A percentile compares a stretch with the other conserved stretches of the same genome.
phyloP scores from a whole-genome alignment of 2,113 vertebrate genomes.

The Anoplopoma fimbria region DNA sequence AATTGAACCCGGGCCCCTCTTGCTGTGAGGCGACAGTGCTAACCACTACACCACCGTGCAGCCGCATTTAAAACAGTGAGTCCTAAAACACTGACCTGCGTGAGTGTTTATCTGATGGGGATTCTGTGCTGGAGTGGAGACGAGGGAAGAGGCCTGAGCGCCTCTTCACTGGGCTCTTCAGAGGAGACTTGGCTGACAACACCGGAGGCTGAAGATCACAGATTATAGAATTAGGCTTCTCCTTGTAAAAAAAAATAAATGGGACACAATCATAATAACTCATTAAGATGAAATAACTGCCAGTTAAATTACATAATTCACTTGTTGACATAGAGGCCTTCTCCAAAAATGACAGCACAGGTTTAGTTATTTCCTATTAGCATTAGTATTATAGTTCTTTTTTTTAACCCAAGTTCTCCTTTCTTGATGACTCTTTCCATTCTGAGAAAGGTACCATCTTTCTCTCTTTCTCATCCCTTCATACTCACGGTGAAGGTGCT shows the following conservation, averaged over 20 bases:
- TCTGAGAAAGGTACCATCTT: neutral
- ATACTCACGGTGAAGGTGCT: constrained; percentile 87
- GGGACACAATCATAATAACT: neutral
- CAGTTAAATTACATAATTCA: neutral
- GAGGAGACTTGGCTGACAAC: constrained; percentile 88
- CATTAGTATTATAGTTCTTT: neutral
- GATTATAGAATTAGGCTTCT: neutral
- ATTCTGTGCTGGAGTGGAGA: constrained; percentile 91
- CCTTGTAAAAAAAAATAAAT: neutral
- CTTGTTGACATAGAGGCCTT: neutral
- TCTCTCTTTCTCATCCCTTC: too few species aligned
- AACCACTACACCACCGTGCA: too few species aligned
- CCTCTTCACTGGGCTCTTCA: constrained; percentile 95
- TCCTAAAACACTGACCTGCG: constrained; percentile 82
- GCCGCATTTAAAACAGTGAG: constrained; percentile 34
- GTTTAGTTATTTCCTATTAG: neutral
- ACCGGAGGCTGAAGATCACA: constrained; percentile 87
- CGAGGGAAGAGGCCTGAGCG: constrained; percentile 95
- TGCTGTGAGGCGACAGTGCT: too few species aligned
- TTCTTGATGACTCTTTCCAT: too few species aligned
- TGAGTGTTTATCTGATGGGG: constrained; percentile 84
- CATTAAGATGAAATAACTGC: neutral
- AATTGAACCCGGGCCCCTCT: too few species aligned
- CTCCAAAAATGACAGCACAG: neutral
- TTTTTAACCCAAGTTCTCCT: neutral